These are phyloP conservation scores for Eristalis arbustorum DNA, from an alignment of 2,888 invertebrate species.

Conservation along the genomic window DNA sequence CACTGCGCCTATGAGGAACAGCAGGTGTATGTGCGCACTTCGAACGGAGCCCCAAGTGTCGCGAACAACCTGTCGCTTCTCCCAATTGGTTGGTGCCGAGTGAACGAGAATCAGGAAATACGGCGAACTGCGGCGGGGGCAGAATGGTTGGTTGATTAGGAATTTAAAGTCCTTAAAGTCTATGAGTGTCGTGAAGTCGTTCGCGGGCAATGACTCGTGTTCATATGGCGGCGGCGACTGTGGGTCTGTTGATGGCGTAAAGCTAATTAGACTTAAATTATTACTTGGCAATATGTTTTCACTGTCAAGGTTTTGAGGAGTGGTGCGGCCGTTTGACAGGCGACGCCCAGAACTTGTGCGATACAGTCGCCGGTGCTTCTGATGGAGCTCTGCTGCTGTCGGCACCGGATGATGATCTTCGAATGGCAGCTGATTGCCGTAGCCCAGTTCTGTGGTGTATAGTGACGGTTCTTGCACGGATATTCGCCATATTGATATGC, in stretches of 20 bases:
- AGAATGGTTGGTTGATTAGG: slow-evolving; percentile 82
- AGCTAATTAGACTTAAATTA: slow-evolving; percentile 56
- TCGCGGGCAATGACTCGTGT: slow-evolving; percentile 69
- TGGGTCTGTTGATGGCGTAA: slow-evolving; percentile 26
- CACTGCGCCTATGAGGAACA: slow-evolving; percentile 86
- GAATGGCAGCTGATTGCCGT: slow-evolving; percentile 62
- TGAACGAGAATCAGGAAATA: slow-evolving; percentile 85
- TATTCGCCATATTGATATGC: slow-evolving; percentile 79
- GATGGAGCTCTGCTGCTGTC: slow-evolving; percentile 38
- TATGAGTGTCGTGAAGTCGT: slow-evolving; percentile 80
- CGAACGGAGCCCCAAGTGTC: slow-evolving; percentile 86
- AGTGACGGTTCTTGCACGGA: slow-evolving; percentile 77
- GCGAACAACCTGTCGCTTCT: slow-evolving; percentile 85
- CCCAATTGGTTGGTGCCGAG: slow-evolving; percentile 85
- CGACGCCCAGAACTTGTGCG: slow-evolving; percentile 55
- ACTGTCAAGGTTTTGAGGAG: slow-evolving; percentile 51
- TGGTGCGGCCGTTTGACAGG: slow-evolving; percentile 39
- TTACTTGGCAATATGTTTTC: slow-evolving; percentile 24
- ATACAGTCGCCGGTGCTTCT: slow-evolving; percentile 46
- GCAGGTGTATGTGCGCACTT: slow-evolving; percentile 81
- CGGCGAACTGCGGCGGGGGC: slow-evolving; percentile 77
- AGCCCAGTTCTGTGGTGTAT: slow-evolving; percentile 72
- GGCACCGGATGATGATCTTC: slow-evolving; percentile 56
- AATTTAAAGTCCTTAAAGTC: slow-evolving; percentile 85
- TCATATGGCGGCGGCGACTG: slow-evolving; percentile 23